Base-by-base conservation (phyloP, 1,140 invertebrate genomes). In the Hypothenemus hampei region DNA sequence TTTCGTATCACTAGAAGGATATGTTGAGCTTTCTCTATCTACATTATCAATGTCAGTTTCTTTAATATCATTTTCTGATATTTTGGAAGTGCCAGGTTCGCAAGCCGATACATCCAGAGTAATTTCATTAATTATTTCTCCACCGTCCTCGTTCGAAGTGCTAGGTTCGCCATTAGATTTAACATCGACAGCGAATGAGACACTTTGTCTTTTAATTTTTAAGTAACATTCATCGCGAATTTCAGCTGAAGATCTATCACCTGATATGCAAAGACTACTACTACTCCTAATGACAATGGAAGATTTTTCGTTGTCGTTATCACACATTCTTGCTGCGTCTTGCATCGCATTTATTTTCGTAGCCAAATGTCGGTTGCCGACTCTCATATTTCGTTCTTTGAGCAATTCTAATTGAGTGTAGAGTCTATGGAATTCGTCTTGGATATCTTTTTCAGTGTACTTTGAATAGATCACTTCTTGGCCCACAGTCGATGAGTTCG, bases 401-500 rank as follows among this genome's bases (percentile, higher is more conserved):
- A 93, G 73, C 29, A 82, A 69, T 63, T 91, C 89, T 13, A 93
- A 71, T 64, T 92, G 88, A 3, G 80, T 82, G 67, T 85, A 89
- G 7, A 93, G 74, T 41, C 87, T 81, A 58, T 81, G 77, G 67
- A 92, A 91, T 73, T 93, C 89, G 65, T 91, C 89, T 78, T 81
- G 82, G 58, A 81, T 77, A 70, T 83, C 85, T 65, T 75, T 76
- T 69, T 79, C 84, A 57, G 77, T 81, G 74, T 77, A 78, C 66
- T 77, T 83, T 3, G 57, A 52, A 24, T 53, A 61, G 13, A 55
- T 31, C 11, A 61, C 21, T 23, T 60, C 58, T 22, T 77, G 81
- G 67, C 58, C 73, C 66, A 70, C 74, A 57, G 73, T 37, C 49
- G 72, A 69, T 1, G 73, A 73, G 49, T 80, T 80, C 1, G 77